A percentile compares a stretch with the other conserved stretches of the same genome.
Evolutionary conservation across 2,113 vertebrate species (phyloP).

Genomic region (Panthera uncia): DNA sequence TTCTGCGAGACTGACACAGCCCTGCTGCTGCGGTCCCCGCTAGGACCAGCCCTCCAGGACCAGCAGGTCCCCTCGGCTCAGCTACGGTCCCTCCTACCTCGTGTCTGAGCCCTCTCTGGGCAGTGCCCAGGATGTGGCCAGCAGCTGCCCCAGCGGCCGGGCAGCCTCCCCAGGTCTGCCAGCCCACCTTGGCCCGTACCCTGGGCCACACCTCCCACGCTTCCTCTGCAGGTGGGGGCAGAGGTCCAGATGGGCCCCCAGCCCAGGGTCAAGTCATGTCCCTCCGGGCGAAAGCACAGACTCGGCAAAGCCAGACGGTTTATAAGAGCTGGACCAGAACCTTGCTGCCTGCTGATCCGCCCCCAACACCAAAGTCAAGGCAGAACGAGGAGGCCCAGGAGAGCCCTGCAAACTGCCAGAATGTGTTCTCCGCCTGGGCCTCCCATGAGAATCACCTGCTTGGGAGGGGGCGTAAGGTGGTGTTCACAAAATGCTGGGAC

Average conservation of each 20-base stretch:
- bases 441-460: fast-evolving
- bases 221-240: background rate
- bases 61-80: fast-evolving
- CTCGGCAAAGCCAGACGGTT: background rate
- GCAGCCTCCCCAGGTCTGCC: background rate
- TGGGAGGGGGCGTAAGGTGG: fast-evolving
- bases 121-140: background rate
- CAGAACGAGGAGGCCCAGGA: background rate
- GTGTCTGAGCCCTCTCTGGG: background rate
- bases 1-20: background rate
- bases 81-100: fast-evolving
- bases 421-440: no score
- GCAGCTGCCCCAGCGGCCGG: background rate
- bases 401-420: no score
- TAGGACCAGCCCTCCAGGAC: fast-evolving
- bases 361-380: fast-evolving
- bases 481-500: fast-evolving
- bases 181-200: background rate
- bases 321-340: fast-evolving
- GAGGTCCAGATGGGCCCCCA: fast-evolving
- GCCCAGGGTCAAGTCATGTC: fast-evolving
- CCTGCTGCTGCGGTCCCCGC: background rate
- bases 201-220: fast-evolving
- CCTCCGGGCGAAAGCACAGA: background rate
- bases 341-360: no score